phyloP scores from a whole-genome alignment of 92 coral and sea anemone genomes.

The Heteractis magnifica region DNA sequence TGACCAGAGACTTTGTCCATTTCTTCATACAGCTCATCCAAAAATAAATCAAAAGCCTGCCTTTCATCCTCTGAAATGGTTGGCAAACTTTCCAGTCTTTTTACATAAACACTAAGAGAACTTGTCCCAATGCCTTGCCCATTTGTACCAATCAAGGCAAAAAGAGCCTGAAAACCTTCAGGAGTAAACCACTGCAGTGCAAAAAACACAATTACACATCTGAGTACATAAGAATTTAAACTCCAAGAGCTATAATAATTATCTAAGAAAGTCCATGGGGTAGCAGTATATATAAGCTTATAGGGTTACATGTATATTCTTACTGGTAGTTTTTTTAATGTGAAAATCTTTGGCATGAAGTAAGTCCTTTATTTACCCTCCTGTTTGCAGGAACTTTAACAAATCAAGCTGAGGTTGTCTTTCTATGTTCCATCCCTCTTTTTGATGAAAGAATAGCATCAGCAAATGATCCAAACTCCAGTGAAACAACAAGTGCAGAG shows the following conservation, averaged over 20 bases:
- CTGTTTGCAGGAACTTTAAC: too few species aligned
- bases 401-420: too few species aligned
- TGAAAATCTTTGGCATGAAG: too few species aligned
- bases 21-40: slow-evolving; percentile 83
- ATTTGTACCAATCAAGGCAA: slow-evolving; percentile 86
- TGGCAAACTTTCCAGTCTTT: slow-evolving; percentile 60
- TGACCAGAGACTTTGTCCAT: slow-evolving; percentile 83
- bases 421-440: too few species aligned
- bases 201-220: neutral
- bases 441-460: too few species aligned
- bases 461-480: too few species aligned
- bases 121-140: slow-evolving; percentile 92
- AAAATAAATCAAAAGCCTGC: slow-evolving; percentile 68
- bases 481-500: too few species aligned
- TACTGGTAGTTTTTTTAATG: too few species aligned
- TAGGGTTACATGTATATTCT: too few species aligned
- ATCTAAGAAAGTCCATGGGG: too few species aligned
- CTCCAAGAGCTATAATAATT: neutral
- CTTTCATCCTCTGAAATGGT: slow-evolving; percentile 58
- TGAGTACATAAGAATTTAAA: neutral
- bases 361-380: too few species aligned
- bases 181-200: slow-evolving; percentile 70
- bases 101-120: slow-evolving; percentile 71
- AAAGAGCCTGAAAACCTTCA: slow-evolving; percentile 73
- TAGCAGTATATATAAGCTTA: too few species aligned